A percentile compares a stretch with the other conserved stretches of the same genome.
Evolutionary conservation across 2,113 vertebrate species (phyloP).

Genomic region (Ophiodon elongatus): DNA sequence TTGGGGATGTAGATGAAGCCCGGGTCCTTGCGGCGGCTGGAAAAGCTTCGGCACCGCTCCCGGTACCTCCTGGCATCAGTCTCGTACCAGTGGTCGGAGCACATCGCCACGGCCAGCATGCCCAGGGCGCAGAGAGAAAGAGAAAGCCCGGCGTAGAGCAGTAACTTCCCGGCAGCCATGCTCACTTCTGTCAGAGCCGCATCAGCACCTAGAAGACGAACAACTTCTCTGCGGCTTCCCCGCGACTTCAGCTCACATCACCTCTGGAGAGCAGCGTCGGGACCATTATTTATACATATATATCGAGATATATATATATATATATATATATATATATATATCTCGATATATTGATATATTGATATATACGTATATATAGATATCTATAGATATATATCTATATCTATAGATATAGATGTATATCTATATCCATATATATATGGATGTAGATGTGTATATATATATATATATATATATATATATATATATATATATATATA

Average conservation of each 20-base stretch:
- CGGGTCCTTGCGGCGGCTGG: constrained; percentile 95
- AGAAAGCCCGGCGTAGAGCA: constrained; percentile 98
- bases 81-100: constrained; percentile 99
- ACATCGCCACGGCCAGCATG: constrained; percentile 98
- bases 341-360: not conserved
- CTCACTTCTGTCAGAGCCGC: constrained; percentile 84
- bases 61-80: constrained; percentile 97
- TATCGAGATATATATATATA: no score
- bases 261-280: constrained; percentile 55
- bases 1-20: constrained; percentile 99
- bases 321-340: not conserved
- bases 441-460: no score
- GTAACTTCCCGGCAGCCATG: constrained; percentile 98
- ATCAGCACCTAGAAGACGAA: constrained; percentile 89
- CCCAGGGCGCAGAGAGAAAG: constrained; percentile 97
- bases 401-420: no score
- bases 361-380: no score
- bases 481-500: not conserved
- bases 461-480: no score
- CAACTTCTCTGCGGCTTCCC: constrained; percentile 80
- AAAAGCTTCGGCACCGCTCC: constrained; percentile 96
- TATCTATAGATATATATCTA: no score
- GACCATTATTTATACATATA: constrained; percentile 9
- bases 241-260: constrained; percentile 77
- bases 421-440: not conserved